A percentile compares a stretch with the other conserved stretches of the same genome.
These are phyloP conservation scores for Orthosia gothica DNA, from an alignment of 2,888 invertebrate species.

Conservation along the genomic window DNA sequence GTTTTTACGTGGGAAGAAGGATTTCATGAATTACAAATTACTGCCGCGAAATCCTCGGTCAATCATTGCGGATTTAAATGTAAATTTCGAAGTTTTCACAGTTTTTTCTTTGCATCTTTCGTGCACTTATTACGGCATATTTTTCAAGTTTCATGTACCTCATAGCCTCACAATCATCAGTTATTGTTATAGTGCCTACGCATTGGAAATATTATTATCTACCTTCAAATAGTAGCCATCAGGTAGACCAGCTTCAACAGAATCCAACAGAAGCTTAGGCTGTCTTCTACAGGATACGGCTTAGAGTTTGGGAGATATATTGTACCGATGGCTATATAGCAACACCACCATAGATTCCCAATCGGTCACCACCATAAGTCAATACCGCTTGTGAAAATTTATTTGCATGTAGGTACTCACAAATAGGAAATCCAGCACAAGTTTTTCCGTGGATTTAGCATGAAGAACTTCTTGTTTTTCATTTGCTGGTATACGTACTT, in stretches of 20 bases:
- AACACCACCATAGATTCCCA: too few species aligned
- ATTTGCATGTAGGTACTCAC: constrained; percentile 10
- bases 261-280: neutral
- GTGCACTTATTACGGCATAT: neutral
- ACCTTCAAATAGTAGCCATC: neutral
- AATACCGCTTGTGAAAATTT: neutral
- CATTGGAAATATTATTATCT: neutral
- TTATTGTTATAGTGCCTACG: neutral
- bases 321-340: neutral
- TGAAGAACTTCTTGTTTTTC: neutral
- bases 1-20: constrained; percentile 17
- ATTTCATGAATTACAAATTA: constrained; percentile 37
- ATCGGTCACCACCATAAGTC: neutral
- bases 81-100: neutral
- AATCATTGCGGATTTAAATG: constrained; percentile 33
- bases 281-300: neutral
- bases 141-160: neutral
- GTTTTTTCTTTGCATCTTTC: constrained; percentile 1
- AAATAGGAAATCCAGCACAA: neutral
- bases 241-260: neutral
- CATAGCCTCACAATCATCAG: neutral
- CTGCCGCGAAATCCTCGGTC: constrained; percentile 22
- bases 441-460: neutral
- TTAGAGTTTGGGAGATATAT: neutral
- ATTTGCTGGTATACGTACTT: constrained; percentile 13